Evolutionary conservation across 2,113 vertebrate species (phyloP), one percentile per base, ranked within the genome.

Genomic region (Melanerpes aurifrons): DNA sequence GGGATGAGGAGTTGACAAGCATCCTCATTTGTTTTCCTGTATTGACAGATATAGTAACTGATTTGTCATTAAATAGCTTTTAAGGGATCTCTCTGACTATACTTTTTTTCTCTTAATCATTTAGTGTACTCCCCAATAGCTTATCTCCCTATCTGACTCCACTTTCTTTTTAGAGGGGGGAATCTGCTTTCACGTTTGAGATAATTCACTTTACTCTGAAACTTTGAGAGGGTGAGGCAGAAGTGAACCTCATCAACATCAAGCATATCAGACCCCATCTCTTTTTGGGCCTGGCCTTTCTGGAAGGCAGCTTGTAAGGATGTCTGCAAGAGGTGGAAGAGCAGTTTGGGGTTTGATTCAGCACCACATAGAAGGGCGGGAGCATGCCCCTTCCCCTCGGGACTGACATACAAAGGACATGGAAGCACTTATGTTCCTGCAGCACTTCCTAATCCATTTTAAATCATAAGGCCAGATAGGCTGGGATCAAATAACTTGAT

Each of bases 1-100:
- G 87, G 96, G 93, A 97, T 92, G 94, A 97, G 93, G 93, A 92
- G 54, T 96, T 96, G 93, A 96, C 95, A 97, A 15, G 93, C 95
- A 97, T 94, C 73, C 80, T 93, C 62, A 82, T 68, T 92, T 92
- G n/a, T 94, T 95, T 94, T 95, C 82, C 50, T 94, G 50, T 96
- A 97, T 97, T 97, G 97, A 96, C 94, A 97, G 89, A 88, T 94
- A 74, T 66, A 96, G 94, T 92, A 95, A 87, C 90, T 87, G 81
- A 92, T 96, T 92, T 95, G 81, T 96, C 94, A 86, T 87, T 94
- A 94, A 94, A 96, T 87, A 94, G 81, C 32, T 93, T 82, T 91
- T 91, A 96, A 95, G 95, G 54, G 81, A 87, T 93, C 62, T 86
- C 86, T 75, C 37, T 62, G 67, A 80, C 87, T 90, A 43, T 50